Evolutionary conservation across 2,888 invertebrate genomes (phyloP).

Genomic region (Orthosia gothica): DNA sequence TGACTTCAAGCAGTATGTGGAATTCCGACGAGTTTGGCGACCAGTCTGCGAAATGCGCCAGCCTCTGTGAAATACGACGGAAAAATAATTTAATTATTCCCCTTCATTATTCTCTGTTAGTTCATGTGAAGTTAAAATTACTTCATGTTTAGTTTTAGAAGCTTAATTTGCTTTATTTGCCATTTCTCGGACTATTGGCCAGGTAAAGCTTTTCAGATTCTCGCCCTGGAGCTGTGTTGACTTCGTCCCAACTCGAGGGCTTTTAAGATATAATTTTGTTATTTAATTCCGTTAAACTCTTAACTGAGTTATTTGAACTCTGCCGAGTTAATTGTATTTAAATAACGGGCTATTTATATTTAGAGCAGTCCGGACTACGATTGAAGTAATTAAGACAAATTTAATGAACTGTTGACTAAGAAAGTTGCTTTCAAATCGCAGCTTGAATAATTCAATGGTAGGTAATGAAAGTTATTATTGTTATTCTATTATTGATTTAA

Average conservation of each 20-base stretch:
- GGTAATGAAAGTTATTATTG: not conserved
- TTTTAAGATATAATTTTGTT: conserved; percentile 51
- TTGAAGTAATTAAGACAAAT: conserved; percentile 10
- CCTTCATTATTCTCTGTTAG: conserved; percentile 70
- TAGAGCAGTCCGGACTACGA: conserved; percentile 1
- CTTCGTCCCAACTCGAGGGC: conserved; percentile 23
- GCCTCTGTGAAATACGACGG: conserved; percentile 85
- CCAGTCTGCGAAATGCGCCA: conserved; percentile 95
- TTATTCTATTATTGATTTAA: not conserved
- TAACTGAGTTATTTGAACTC: conserved; percentile 47
- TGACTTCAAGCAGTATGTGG: conserved; percentile 94
- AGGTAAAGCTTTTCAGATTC: too few species aligned
- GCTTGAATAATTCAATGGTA: not conserved
- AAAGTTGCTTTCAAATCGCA: conserved; percentile 7
- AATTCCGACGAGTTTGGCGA: conserved; percentile 94
- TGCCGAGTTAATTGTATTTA: conserved; percentile 57
- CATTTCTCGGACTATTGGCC: too few species aligned
- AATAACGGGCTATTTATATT: conserved; percentile 31
- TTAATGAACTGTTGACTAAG: not conserved
- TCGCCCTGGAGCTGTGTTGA: conserved; percentile 42
- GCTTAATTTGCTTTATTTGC: conserved; percentile 57
- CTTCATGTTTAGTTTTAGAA: conserved; percentile 61
- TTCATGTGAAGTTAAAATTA: conserved; percentile 66
- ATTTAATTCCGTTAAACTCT: conserved; percentile 56
- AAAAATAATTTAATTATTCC: conserved; percentile 78